Evolutionary conservation across 1,140 invertebrate genomes (phyloP).

Genomic region (Drosophila erecta): DNA sequence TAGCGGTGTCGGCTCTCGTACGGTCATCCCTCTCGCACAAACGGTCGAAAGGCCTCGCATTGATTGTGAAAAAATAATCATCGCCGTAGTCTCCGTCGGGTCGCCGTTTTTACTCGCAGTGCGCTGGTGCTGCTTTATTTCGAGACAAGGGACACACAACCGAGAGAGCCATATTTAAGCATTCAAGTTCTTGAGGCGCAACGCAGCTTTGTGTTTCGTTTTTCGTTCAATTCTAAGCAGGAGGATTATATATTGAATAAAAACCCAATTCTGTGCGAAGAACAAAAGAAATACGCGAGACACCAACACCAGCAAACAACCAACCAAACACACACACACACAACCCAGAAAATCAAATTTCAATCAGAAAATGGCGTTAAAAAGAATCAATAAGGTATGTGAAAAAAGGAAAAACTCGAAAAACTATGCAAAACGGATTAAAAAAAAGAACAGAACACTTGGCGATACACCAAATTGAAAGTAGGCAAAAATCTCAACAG

Average conservation of each 20-base stretch:
- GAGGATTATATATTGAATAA: conserved; percentile 12
- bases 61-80: conserved; percentile 62
- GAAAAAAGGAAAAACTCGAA: conserved; percentile 54
- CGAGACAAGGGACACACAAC: conserved; percentile 71
- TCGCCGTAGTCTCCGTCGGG: conserved; percentile 77
- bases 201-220: conserved; percentile 78
- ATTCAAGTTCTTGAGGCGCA: conserved; percentile 54
- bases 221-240: conserved; percentile 49
- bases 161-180: conserved; percentile 67
- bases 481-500: conserved; percentile 40
- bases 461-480: conserved; percentile 23
- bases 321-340: conserved; percentile 71
- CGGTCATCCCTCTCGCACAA: conserved; percentile 30
- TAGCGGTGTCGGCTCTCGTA: conserved; percentile 24
- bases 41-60: conserved; percentile 26
- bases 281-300: conserved; percentile 74
- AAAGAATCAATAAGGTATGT: conserved; percentile 98
- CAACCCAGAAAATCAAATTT: conserved; percentile 84
- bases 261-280: conserved; percentile 62
- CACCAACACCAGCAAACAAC: conserved; percentile 62
- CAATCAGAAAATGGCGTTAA: conserved; percentile 93
- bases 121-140: conserved; percentile 71
- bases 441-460: conserved; percentile 33
- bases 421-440: conserved; percentile 31
- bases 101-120: conserved; percentile 77